phyloP scores from a whole-genome alignment of 2,113 vertebrate genomes.

The Zootoca vivipara region DNA sequence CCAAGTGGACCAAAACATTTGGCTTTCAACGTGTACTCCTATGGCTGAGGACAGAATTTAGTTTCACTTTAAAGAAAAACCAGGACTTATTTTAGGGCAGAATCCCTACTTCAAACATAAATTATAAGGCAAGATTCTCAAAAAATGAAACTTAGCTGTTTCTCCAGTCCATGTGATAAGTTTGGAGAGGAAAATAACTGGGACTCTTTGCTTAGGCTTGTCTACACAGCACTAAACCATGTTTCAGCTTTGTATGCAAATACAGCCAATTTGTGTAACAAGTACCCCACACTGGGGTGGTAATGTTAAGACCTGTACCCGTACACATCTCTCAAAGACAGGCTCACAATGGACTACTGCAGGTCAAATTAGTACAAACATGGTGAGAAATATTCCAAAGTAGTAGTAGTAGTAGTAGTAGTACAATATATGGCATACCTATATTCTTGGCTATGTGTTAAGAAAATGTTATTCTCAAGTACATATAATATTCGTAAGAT shows the following conservation, averaged over 20 bases:
- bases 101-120: background rate
- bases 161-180: background rate
- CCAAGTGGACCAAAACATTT: background rate
- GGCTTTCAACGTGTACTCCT: background rate
- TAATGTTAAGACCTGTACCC: background rate
- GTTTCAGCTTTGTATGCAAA: background rate
- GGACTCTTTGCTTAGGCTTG: background rate
- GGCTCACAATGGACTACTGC: background rate
- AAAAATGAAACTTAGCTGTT: background rate
- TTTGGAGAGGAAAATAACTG: background rate
- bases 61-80: background rate
- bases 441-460: background rate
- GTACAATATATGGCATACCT: background rate
- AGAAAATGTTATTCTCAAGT: background rate
- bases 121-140: background rate
- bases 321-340: background rate
- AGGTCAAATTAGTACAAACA: background rate
- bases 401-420: background rate
- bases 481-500: background rate
- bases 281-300: background rate
- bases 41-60: background rate
- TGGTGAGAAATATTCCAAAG: background rate
- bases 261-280: background rate
- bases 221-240: background rate
- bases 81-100: background rate